Conservation (phyloP, 2,113 vertebrate genomes). For the cat (Felis catus) region DNA sequence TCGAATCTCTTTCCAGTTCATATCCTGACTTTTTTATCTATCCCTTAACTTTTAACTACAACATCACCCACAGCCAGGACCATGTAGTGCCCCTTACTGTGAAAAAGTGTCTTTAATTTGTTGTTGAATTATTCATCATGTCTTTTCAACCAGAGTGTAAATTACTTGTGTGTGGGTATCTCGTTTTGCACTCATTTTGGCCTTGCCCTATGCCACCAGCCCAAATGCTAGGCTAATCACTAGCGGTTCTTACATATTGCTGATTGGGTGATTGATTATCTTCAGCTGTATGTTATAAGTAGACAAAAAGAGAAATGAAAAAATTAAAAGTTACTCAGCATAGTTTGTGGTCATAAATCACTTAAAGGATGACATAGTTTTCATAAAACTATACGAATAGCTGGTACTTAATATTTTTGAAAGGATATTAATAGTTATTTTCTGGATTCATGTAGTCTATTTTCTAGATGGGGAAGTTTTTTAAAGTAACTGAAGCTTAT, state of each 20-base stretch:
- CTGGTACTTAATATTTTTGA: slow-evolving; percentile 21
- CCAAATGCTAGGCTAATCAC: neutral
- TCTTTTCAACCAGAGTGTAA: neutral
- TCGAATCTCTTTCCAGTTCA: neutral
- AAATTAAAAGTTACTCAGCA: neutral
- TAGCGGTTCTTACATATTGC: neutral
- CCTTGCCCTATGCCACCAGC: neutral
- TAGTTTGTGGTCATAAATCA: neutral
- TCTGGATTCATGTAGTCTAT: neutral
- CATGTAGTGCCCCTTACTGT: neutral
- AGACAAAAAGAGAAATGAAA: neutral
- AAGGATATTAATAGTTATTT: neutral
- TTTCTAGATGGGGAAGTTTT: slow-evolving; percentile 24
- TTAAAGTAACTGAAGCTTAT: slow-evolving; percentile 34
- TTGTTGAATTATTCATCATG: neutral
- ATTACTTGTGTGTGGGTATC: neutral
- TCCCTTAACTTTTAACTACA: neutral
- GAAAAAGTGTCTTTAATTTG: neutral
- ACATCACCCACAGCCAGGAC: neutral
- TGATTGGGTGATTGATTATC: neutral
- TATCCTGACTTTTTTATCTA: neutral
- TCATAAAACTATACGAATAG: slow-evolving; percentile 4
- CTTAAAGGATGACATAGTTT: neutral
- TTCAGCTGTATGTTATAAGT: neutral
- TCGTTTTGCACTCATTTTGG: slow-evolving; percentile 22